phyloP scores from a whole-genome alignment of 2,888 invertebrate genomes.

The Eugnorisma glareosa region DNA sequence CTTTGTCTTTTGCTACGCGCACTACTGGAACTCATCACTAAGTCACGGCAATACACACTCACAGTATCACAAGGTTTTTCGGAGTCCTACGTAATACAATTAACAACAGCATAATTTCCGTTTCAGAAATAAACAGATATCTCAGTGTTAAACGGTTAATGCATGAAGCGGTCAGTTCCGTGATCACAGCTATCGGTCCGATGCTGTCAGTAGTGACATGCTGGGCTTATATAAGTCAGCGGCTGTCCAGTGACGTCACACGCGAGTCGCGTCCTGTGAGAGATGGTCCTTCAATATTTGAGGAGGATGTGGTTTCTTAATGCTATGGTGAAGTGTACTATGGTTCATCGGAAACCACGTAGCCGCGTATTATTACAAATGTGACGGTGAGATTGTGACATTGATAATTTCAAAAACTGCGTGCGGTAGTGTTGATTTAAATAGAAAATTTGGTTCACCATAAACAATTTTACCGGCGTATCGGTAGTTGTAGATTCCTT shows the following conservation, averaged over 20 bases:
- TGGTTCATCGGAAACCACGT: neutral
- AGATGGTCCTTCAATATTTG: constrained; percentile 20
- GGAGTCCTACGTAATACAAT: no score
- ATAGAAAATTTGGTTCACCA: neutral
- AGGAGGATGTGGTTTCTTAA: neutral
- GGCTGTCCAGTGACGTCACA: constrained; percentile 22
- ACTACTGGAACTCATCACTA: no score
- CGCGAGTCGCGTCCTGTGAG: neutral
- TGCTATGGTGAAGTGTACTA: neutral
- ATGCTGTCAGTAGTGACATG: constrained; percentile 18
- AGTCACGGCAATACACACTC: no score
- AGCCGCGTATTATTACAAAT: neutral
- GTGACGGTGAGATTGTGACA: neutral
- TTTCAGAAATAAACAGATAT: neutral
- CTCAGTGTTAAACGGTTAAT: constrained; percentile 22
- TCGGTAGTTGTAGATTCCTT: neutral
- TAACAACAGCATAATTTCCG: neutral
- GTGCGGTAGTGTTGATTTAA: neutral
- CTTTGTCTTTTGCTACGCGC: no score
- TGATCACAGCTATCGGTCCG: constrained; percentile 23
- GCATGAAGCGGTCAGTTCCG: constrained; percentile 18
- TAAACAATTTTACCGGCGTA: neutral
- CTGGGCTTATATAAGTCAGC: constrained; percentile 25
- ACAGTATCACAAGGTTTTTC: no score
- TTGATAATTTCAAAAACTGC: no score